Conservation (phyloP, 2,797 vertebrate species). For the Brachyalestes nurse region DNA sequence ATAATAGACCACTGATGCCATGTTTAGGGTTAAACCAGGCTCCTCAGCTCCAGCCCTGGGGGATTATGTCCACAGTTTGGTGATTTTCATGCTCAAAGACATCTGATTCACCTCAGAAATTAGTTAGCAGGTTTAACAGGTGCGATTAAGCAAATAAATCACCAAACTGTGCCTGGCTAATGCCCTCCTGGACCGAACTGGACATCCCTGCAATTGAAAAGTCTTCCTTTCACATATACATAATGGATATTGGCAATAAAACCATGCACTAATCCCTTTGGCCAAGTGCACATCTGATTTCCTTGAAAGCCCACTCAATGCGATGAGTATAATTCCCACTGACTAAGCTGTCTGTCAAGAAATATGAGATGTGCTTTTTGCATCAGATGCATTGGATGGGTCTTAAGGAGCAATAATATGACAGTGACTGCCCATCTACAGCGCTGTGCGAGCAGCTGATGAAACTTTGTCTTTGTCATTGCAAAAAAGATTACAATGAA, state of each 20-base stretch:
- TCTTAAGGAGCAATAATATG: conserved; percentile 32
- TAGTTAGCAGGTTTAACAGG: neutral
- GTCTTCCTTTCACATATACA: conserved; percentile 30
- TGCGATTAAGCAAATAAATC: neutral
- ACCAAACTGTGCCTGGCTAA: neutral
- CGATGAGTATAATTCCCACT: conserved; percentile 23
- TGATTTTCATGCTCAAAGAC: neutral
- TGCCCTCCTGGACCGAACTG: neutral
- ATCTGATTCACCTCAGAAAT: neutral
- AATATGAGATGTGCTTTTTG: conserved; percentile 29
- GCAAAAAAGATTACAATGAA: conserved; percentile 11
- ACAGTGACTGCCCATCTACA: conserved; percentile 1
- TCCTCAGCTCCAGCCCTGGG: neutral
- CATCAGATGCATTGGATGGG: neutral
- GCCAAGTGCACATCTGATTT: conserved; percentile 42
- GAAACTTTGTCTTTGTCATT: conserved; percentile 1
- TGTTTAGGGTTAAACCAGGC: neutral
- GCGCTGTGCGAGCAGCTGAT: neutral
- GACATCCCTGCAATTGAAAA: neutral
- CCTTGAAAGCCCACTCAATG: conserved; percentile 33
- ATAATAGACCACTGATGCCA: neutral
- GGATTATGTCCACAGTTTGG: neutral
- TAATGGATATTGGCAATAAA: conserved; percentile 44
- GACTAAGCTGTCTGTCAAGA: conserved; percentile 36
- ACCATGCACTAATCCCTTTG: conserved; percentile 32